Percentiles rank a stretch among this genome's conserved stretches.
These are phyloP conservation scores for Alviniconcha strummeri DNA, from an alignment of 2,888 invertebrate species.

Conservation along the genomic window DNA sequence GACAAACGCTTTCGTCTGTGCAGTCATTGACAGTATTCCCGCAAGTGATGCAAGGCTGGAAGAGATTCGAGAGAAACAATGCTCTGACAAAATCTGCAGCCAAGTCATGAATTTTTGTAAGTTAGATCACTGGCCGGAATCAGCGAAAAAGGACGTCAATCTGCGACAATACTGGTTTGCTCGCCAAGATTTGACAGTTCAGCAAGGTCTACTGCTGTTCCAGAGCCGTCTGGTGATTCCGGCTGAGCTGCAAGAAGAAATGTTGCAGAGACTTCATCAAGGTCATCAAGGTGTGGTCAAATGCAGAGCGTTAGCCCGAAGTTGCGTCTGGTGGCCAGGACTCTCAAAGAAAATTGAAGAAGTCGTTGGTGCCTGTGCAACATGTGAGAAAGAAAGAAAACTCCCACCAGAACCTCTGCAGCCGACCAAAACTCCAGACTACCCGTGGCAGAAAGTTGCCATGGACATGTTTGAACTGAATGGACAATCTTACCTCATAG, in stretches of 20 bases:
- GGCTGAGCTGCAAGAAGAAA: neutral
- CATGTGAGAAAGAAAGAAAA: neutral
- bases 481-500: neutral
- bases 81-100: neutral
- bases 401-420: neutral
- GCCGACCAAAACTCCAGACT: conserved; percentile 1
- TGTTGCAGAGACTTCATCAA: neutral
- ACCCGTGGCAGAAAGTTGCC: neutral
- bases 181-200: neutral
- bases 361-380: neutral
- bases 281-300: conserved; percentile 7
- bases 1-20: neutral
- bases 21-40: neutral
- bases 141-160: neutral
- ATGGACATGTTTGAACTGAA: neutral
- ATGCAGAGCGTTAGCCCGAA: neutral
- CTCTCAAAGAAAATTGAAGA: conserved; percentile 13
- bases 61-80: neutral
- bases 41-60: neutral
- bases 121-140: neutral
- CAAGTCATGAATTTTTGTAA: conserved; percentile 1
- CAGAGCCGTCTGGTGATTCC: neutral
- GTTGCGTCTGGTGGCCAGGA: conserved; percentile 1
- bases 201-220: conserved; percentile 2
- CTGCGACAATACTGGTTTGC: conserved; percentile 7